These are phyloP conservation scores for Percopsis omiscomaycus DNA, from an alignment of 2,797 vertebrate genomes.

Conservation along the genomic window DNA sequence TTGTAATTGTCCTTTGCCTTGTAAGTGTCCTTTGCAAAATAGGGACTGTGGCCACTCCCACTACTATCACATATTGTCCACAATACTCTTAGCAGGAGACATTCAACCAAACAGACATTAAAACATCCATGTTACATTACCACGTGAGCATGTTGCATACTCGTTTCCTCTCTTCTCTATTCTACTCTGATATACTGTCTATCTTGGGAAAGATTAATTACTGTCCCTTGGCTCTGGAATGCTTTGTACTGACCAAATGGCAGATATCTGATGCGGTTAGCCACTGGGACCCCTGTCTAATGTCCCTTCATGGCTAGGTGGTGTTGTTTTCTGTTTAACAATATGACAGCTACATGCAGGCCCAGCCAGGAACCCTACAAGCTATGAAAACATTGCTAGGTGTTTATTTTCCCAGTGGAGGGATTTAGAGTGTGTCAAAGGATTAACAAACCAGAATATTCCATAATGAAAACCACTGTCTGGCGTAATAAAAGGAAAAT, in stretches of 20 bases:
- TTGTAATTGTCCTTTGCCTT: background rate
- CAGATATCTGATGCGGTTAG: constrained; percentile 39
- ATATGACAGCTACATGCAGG: constrained; percentile 45
- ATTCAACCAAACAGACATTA: constrained; percentile 48
- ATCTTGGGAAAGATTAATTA: constrained; percentile 48
- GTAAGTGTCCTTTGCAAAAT: too few relatives aligned
- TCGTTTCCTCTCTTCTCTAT: constrained; percentile 27
- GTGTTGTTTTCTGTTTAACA: constrained; percentile 37
- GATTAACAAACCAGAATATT: constrained; percentile 56
- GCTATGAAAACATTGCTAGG: constrained; percentile 30
- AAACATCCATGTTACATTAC: background rate
- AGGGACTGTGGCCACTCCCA: constrained; percentile 8
- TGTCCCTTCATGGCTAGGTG: constrained; percentile 59
- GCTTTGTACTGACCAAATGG: constrained; percentile 48
- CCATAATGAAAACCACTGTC: constrained; percentile 55
- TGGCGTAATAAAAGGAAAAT: constrained; percentile 41
- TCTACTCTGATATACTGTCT: constrained; percentile 19
- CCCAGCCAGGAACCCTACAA: constrained; percentile 42
- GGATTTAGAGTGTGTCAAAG: constrained; percentile 50
- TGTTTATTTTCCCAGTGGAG: constrained; percentile 54
- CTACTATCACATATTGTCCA: constrained; percentile 14
- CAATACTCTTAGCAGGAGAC: constrained; percentile 25
- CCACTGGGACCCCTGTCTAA: constrained; percentile 34
- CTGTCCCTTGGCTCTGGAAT: constrained; percentile 9
- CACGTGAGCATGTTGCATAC: background rate